Evolutionary conservation across 2,888 invertebrate species (phyloP).

Genomic region (Pterostichus madidus): DNA sequence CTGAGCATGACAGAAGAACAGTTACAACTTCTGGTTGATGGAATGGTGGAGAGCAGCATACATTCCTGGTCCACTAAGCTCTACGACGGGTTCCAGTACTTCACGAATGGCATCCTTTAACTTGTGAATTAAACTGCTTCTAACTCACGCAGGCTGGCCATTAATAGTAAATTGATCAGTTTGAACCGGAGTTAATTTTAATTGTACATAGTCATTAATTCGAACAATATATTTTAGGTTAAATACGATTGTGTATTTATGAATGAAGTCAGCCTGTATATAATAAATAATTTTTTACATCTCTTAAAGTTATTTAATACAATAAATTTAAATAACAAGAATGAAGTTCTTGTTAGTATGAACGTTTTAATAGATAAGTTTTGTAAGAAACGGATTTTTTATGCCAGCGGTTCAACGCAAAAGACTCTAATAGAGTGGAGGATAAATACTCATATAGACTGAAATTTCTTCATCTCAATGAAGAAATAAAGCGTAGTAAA

Average conservation of each 20-base stretch:
- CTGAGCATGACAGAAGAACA: constrained; percentile 96
- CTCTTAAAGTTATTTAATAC: constrained; percentile 1
- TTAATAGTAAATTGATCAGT: neutral
- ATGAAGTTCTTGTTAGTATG: constrained; percentile 26
- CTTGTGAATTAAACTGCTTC: neutral
- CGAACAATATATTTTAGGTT: constrained; percentile 26
- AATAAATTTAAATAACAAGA: no score
- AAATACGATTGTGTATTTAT: constrained; percentile 27
- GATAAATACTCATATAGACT: constrained; percentile 64
- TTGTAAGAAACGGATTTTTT: constrained; percentile 19
- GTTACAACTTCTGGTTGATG: constrained; percentile 93
- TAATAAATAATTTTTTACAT: constrained; percentile 47
- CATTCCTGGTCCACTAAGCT: constrained; percentile 98
- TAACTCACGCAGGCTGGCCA: constrained; percentile 4
- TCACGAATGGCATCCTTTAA: constrained; percentile 96
- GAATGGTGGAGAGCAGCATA: constrained; percentile 95
- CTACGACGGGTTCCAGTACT: constrained; percentile 99
- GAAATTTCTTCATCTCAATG: constrained; percentile 40
- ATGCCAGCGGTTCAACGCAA: neutral
- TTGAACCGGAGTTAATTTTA: constrained; percentile 1
- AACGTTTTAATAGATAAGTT: constrained; percentile 37
- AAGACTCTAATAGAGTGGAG: constrained; percentile 56
- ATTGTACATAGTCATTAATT: constrained; percentile 11
- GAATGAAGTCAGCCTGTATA: constrained; percentile 41
- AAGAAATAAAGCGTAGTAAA: constrained; percentile 44